Conservation (phyloP, 92 coral and sea anemone genomes). For the Isaurus tuberculatus region DNA sequence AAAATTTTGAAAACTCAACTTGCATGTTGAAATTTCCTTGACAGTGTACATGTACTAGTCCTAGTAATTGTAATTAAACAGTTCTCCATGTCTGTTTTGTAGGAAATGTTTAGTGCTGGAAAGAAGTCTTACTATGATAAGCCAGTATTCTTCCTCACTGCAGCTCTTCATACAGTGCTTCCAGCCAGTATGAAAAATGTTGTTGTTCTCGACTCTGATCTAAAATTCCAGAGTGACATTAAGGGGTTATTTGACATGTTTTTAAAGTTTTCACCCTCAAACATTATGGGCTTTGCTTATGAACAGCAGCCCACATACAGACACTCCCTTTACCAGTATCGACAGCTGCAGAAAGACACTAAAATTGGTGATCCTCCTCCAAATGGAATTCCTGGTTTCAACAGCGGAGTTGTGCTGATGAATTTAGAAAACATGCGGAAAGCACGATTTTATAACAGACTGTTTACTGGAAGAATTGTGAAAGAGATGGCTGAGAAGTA, state of each 20-base stretch:
- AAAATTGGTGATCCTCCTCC: slow-evolving; percentile 87
- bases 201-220: slow-evolving; percentile 83
- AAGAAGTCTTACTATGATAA: slow-evolving; percentile 73
- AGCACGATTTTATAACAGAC: slow-evolving; percentile 62
- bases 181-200: slow-evolving; percentile 62
- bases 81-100: slow-evolving; percentile 1
- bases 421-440: slow-evolving; percentile 75
- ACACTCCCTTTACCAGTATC: slow-evolving; percentile 71
- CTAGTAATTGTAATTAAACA: no score
- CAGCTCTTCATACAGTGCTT: slow-evolving; percentile 71
- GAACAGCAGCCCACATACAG: slow-evolving; percentile 91
- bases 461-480: slow-evolving; percentile 44
- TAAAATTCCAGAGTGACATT: slow-evolving; percentile 85
- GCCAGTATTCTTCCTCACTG: slow-evolving; percentile 84
- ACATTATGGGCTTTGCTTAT: slow-evolving; percentile 78
- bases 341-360: slow-evolving; percentile 68
- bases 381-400: slow-evolving; percentile 85
- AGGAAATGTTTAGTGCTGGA: slow-evolving; percentile 69
- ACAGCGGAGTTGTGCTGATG: slow-evolving; percentile 85
- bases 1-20: no score
- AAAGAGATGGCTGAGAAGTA: slow-evolving; percentile 69
- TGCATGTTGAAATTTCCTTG: no score
- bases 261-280: slow-evolving; percentile 65
- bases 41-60: no score
- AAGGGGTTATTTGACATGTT: slow-evolving; percentile 82